Evolutionary conservation across 2,797 vertebrate genomes (phyloP).

Genomic region (Anguilla pacifica): DNA sequence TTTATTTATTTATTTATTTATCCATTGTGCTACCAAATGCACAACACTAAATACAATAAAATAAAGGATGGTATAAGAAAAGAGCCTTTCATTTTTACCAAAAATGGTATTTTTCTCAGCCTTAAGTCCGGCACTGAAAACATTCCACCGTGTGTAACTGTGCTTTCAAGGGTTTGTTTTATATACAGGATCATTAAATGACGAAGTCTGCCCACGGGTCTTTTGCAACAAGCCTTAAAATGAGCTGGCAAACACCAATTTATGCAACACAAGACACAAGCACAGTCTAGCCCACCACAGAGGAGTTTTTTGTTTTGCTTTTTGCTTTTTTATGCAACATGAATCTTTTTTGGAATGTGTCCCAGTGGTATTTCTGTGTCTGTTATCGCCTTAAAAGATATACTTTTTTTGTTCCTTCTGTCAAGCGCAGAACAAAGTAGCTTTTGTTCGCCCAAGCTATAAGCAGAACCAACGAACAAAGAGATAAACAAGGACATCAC

Average conservation of each 20-base stretch:
- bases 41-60: no score
- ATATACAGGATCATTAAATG: background rate
- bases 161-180: background rate
- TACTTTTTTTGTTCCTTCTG: background rate
- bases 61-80: background rate
- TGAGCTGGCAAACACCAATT: conserved; percentile 5
- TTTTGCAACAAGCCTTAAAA: conserved; percentile 1
- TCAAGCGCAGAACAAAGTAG: conserved; percentile 39
- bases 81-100: background rate
- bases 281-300: background rate
- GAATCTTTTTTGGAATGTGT: conserved; percentile 6
- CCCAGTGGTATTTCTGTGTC: conserved; percentile 31
- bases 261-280: background rate
- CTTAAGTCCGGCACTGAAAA: background rate
- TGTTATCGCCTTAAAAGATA: conserved; percentile 22
- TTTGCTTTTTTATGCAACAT: conserved; percentile 8
- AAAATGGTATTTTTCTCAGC: background rate
- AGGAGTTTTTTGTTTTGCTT: conserved; percentile 1
- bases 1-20: no score
- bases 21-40: no score
- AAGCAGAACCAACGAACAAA: conserved; percentile 58
- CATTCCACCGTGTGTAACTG: background rate
- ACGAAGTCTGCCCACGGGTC: background rate
- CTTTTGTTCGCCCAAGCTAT: conserved; percentile 60
- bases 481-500: conserved; percentile 57